These are phyloP conservation scores for Malacoraja senta DNA, from an alignment of 2,797 vertebrate genomes.

Conservation along the genomic window DNA sequence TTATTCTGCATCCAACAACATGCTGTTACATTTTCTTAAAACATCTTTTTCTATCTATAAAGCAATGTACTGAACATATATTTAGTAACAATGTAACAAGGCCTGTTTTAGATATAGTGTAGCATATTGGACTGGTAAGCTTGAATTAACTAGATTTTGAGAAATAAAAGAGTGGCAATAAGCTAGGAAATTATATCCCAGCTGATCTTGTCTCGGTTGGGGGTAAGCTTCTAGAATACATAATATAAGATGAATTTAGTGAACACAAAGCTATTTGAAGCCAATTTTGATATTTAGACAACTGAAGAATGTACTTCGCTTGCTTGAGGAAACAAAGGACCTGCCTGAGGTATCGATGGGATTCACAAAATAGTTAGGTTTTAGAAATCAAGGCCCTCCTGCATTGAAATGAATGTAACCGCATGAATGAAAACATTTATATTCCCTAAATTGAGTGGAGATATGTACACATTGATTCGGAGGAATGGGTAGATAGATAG, in stretches of 20 bases:
- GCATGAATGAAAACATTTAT: neutral
- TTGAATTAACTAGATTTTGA: neutral
- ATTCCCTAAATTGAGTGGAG: neutral
- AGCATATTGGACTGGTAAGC: neutral
- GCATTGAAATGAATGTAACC: neutral
- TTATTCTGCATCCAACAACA: neutral
- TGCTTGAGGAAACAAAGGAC: neutral
- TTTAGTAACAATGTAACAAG: neutral
- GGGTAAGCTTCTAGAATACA: neutral
- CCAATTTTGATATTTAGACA: neutral
- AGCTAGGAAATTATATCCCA: neutral
- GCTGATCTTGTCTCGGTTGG: neutral
- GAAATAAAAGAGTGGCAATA: neutral
- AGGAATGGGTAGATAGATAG: neutral
- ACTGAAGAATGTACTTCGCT: neutral
- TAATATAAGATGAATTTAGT: neutral
- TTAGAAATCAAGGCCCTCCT: neutral
- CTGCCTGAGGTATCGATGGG: neutral
- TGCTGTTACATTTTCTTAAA: neutral
- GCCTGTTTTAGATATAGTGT: neutral
- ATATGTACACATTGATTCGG: neutral
- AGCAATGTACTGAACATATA: neutral
- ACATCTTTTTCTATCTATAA: neutral
- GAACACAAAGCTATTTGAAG: neutral
- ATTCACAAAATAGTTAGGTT: neutral